Evolutionary conservation across 1,140 invertebrate species (phyloP).

Genomic region (Formica exsecta): DNA sequence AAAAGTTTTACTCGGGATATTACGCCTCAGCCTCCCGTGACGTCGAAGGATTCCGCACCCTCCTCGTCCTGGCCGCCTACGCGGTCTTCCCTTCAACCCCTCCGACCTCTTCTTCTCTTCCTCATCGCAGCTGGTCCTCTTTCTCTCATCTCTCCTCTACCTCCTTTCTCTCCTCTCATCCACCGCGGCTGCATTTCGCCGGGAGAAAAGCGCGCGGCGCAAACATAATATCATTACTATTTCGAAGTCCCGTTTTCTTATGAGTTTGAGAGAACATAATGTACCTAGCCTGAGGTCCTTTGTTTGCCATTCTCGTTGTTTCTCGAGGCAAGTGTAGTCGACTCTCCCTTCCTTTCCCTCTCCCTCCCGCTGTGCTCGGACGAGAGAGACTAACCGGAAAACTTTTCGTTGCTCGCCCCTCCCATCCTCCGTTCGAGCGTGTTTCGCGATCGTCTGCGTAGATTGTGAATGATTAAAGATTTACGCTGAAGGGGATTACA

Average conservation of each 20-base stretch:
- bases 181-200: conserved; percentile 17
- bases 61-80: conserved; percentile 59
- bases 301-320: conserved; percentile 84
- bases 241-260: conserved; percentile 85
- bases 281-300: conserved; percentile 78
- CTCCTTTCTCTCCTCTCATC: conserved; percentile 14
- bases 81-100: conserved; percentile 52
- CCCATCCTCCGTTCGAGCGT: conserved; percentile 6
- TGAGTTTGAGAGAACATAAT: conserved; percentile 83
- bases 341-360: neutral
- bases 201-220: conserved; percentile 67
- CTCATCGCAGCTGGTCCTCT: conserved; percentile 38
- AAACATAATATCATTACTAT: conserved; percentile 86
- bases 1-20: conserved; percentile 86
- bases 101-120: neutral
- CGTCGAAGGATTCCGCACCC: conserved; percentile 70
- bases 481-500: conserved; percentile 36
- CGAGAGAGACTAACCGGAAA: conserved; percentile 39
- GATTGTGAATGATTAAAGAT: conserved; percentile 46
- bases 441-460: conserved; percentile 17
- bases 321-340: conserved; percentile 58
- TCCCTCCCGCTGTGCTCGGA: conserved; percentile 10
- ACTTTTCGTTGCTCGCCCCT: conserved; percentile 54
- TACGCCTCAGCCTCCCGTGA: conserved; percentile 80
- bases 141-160: conserved; percentile 6